Percentiles rank a stretch among this genome's conserved stretches.
These are phyloP conservation scores for Hirtodrosophila confusa DNA, from an alignment of 2,888 invertebrate genomes.

Conservation along the genomic window DNA sequence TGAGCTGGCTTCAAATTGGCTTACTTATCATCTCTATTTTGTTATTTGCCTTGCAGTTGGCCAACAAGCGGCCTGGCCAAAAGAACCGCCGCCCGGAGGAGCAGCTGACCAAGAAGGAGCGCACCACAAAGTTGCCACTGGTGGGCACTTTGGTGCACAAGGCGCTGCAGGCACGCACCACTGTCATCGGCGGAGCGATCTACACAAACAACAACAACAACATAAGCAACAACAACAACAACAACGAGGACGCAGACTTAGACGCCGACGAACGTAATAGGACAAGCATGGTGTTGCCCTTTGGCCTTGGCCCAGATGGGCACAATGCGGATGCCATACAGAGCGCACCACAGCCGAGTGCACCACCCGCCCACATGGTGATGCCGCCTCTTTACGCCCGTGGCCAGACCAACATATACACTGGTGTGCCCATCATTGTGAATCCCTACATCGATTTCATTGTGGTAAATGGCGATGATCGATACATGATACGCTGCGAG, in stretches of 20 bases:
- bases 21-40: background rate
- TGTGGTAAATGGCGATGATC: slow-evolving; percentile 84
- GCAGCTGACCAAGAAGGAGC: slow-evolving; percentile 57
- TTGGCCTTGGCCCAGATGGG: slow-evolving; percentile 82
- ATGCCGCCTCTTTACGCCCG: slow-evolving; percentile 56
- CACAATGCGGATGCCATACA: slow-evolving; percentile 77
- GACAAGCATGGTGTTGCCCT: slow-evolving; percentile 82
- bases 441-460: slow-evolving; percentile 84
- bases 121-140: slow-evolving; percentile 57
- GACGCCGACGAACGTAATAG: no score
- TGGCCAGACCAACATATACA: slow-evolving; percentile 77
- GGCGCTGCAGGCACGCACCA: slow-evolving; percentile 40
- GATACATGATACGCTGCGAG: slow-evolving; percentile 83
- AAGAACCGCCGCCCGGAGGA: slow-evolving; percentile 53
- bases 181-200: slow-evolving; percentile 2
- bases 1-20: no score
- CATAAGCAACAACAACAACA: slow-evolving; percentile 1
- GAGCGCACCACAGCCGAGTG: slow-evolving; percentile 77
- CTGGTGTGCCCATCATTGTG: slow-evolving; percentile 80
- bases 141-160: slow-evolving; percentile 63
- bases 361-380: slow-evolving; percentile 80
- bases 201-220: background rate
- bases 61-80: slow-evolving; percentile 51
- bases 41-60: slow-evolving; percentile 43
- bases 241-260: background rate